phyloP scores from a whole-genome alignment of 2,113 vertebrate species.

The Sardina pilchardus region DNA sequence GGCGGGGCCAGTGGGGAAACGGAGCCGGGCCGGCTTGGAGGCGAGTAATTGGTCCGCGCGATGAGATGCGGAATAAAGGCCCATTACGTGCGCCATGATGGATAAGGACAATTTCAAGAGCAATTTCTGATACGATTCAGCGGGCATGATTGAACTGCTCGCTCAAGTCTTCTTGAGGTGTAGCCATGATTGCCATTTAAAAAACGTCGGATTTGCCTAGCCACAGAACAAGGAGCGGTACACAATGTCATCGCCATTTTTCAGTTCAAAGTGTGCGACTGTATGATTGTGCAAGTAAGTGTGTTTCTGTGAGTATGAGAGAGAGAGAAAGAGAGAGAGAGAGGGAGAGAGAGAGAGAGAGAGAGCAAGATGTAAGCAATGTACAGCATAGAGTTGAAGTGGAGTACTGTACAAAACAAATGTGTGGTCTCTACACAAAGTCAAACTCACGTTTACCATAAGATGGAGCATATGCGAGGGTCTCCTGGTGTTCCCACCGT shows the following conservation, averaged over 20 bases:
- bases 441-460: too few relatives aligned
- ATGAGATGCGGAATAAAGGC: constrained; percentile 30
- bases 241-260: neutral
- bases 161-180: constrained; percentile 28
- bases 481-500: neutral
- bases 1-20: neutral
- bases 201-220: neutral
- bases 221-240: neutral
- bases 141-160: constrained; percentile 40
- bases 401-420: too few relatives aligned
- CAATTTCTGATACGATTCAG: constrained; percentile 42
- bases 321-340: neutral
- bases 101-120: constrained; percentile 33
- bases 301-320: neutral
- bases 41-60: constrained; percentile 34
- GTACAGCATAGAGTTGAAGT: too few relatives aligned
- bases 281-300: neutral
- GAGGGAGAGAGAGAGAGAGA: too few relatives aligned
- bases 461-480: too few relatives aligned
- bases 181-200: constrained; percentile 20
- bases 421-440: too few relatives aligned
- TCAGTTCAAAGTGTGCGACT: neutral
- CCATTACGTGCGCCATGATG: constrained; percentile 42
- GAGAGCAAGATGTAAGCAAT: too few relatives aligned
- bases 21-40: neutral